Evolutionary conservation across 1,140 invertebrate genomes (phyloP).

Genomic region (Megalopta genalis): DNA sequence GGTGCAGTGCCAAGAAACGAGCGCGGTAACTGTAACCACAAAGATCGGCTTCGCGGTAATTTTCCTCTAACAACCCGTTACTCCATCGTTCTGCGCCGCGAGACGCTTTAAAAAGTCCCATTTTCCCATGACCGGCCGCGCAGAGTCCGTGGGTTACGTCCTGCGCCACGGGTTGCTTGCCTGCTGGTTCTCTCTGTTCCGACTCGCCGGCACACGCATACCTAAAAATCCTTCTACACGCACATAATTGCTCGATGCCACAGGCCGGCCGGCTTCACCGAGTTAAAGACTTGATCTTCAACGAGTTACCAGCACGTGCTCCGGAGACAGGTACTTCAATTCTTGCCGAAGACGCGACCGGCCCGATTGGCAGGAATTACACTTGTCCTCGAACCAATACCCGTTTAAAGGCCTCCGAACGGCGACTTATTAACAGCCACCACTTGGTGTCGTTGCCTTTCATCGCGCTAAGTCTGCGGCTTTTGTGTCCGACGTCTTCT

Average conservation of each 20-base stretch:
- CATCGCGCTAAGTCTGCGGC: neutral
- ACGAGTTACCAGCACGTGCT: constrained; percentile 55
- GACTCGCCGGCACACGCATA: neutral
- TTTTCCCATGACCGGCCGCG: constrained; percentile 51
- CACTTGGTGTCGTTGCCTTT: neutral
- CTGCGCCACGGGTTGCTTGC: too few species aligned
- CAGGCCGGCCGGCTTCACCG: neutral
- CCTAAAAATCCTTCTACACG: neutral
- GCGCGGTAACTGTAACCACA: constrained; percentile 61
- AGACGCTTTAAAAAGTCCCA: constrained; percentile 50
- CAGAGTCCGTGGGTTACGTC: neutral
- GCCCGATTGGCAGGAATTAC: constrained; percentile 52
- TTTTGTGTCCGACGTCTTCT: too few species aligned
- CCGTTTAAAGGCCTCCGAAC: constrained; percentile 24
- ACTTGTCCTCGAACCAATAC: constrained; percentile 43
- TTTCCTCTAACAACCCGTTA: constrained; percentile 59
- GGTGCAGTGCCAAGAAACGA: constrained; percentile 44
- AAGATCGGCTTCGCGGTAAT: constrained; percentile 48
- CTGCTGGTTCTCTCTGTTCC: too few species aligned
- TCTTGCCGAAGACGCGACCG: constrained; percentile 9
- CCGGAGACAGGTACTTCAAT: constrained; percentile 51
- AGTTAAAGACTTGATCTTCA: constrained; percentile 49
- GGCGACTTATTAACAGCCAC: neutral
- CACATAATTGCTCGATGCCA: constrained; percentile 42
- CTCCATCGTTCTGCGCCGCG: constrained; percentile 46